phyloP scores from a whole-genome alignment of 1,140 invertebrate species.

The Battus philenor region DNA sequence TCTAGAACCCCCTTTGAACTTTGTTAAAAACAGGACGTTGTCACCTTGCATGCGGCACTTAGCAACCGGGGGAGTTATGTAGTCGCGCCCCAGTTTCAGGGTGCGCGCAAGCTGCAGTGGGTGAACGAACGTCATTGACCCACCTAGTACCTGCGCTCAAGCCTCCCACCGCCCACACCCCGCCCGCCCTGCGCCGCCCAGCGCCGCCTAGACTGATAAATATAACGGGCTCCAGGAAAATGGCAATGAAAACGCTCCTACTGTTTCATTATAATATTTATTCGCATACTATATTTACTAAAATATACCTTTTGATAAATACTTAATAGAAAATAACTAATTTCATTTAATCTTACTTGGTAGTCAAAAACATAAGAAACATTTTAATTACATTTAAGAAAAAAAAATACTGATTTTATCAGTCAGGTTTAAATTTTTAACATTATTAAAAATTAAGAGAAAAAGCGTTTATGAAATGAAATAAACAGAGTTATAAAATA shows the following conservation, averaged over 20 bases:
- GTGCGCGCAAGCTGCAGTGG: slow-evolving; percentile 47
- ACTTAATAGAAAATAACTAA: too few relatives aligned
- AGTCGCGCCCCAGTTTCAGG: slow-evolving; percentile 56
- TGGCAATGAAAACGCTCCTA: slow-evolving; percentile 46
- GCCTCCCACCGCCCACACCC: slow-evolving; percentile 18
- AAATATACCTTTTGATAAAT: too few relatives aligned
- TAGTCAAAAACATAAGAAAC: too few relatives aligned
- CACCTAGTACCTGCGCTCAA: slow-evolving; percentile 54
- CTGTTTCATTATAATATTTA: too few relatives aligned
- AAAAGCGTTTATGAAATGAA: too few relatives aligned
- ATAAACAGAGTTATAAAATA: too few relatives aligned
- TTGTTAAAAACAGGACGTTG: slow-evolving; percentile 14
- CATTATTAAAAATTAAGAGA: too few relatives aligned
- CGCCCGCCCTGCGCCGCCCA: slow-evolving; percentile 8
- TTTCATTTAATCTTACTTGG: too few relatives aligned
- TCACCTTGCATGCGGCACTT: slow-evolving; percentile 14
- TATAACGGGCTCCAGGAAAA: slow-evolving; percentile 46
- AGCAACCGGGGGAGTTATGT: slow-evolving; percentile 33
- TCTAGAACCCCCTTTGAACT: slow-evolving; percentile 1
- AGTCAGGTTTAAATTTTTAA: too few relatives aligned
- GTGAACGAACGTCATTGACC: slow-evolving; percentile 73
- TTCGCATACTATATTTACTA: too few relatives aligned
- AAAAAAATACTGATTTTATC: too few relatives aligned
- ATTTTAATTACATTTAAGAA: too few relatives aligned
- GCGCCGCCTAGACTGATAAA: slow-evolving; percentile 37